A percentile compares a stretch with the other conserved stretches of the same genome.
Conservation (phyloP, 2,888 invertebrate species). For the Brachyopa scutellaris region DNA sequence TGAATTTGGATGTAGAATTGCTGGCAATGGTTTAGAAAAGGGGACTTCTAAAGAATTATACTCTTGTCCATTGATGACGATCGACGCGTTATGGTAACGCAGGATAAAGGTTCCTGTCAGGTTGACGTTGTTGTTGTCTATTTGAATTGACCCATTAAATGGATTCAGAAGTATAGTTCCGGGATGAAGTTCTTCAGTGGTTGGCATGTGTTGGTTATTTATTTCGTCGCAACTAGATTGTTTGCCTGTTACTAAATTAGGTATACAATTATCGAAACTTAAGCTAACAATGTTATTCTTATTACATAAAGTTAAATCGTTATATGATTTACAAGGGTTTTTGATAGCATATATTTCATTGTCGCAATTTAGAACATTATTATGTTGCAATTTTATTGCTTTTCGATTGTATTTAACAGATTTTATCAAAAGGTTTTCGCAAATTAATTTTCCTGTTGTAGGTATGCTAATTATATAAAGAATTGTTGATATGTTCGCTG, state of each 20-base stretch:
- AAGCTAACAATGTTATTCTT: neutral
- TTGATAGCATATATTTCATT: constrained; percentile 4
- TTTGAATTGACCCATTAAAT: neutral
- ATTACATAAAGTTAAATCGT: neutral
- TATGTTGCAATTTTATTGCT: neutral
- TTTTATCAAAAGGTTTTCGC: constrained; percentile 3
- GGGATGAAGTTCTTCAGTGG: neutral
- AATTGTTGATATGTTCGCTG: neutral
- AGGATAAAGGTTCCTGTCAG: constrained; percentile 15
- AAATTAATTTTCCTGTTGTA: constrained; percentile 5
- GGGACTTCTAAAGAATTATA: neutral
- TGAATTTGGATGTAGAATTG: constrained; percentile 5
- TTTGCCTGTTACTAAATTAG: neutral
- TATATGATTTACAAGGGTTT: neutral
- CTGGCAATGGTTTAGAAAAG: constrained; percentile 12
- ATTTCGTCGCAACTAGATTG: constrained; percentile 13
- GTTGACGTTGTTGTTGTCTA: constrained; percentile 2
- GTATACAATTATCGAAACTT: constrained; percentile 2
- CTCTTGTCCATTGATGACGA: neutral
- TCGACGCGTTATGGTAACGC: constrained; percentile 7
- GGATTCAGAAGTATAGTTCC: neutral
- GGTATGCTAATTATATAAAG: constrained; percentile 30
- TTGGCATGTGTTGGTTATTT: constrained; percentile 20
- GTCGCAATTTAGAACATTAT: constrained; percentile 14
- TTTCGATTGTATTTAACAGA: neutral